Conservation (phyloP, 2,888 invertebrate genomes). For the Phasia obesa region DNA sequence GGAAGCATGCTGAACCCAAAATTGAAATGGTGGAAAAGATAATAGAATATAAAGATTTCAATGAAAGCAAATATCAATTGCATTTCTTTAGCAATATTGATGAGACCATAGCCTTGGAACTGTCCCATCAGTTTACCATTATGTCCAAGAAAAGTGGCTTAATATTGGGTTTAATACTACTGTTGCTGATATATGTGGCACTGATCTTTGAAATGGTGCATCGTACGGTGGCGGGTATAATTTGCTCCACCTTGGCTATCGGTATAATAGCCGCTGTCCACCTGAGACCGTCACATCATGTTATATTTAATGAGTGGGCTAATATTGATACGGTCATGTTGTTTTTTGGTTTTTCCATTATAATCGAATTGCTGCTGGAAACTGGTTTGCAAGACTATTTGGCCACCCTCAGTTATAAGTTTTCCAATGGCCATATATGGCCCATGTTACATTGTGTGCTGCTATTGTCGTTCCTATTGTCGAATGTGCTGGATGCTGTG, state of each 20-base stretch:
- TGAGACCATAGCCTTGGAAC: slow-evolving; percentile 53
- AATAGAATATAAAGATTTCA: slow-evolving; percentile 16
- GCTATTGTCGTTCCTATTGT: slow-evolving; percentile 9
- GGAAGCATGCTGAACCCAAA: background rate
- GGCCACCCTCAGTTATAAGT: slow-evolving; percentile 65
- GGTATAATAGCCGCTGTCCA: slow-evolving; percentile 59
- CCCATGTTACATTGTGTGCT: slow-evolving; percentile 68
- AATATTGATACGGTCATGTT: slow-evolving; percentile 66
- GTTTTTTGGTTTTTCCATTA: slow-evolving; percentile 68
- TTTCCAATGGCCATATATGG: slow-evolving; percentile 73
- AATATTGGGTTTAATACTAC: slow-evolving; percentile 32
- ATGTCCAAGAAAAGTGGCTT: slow-evolving; percentile 41
- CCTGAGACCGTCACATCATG: slow-evolving; percentile 52
- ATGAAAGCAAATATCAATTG: slow-evolving; percentile 33
- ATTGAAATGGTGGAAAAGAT: slow-evolving; percentile 40
- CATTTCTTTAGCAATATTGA: slow-evolving; percentile 51
- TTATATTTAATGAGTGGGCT: slow-evolving; percentile 66
- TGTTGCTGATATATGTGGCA: slow-evolving; percentile 53
- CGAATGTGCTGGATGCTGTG: slow-evolving; percentile 64
- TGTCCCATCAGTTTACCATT: slow-evolving; percentile 42
- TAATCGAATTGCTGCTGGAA: slow-evolving; percentile 66
- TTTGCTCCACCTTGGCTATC: slow-evolving; percentile 64
- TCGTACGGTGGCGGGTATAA: slow-evolving; percentile 65
- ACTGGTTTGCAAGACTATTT: slow-evolving; percentile 71
- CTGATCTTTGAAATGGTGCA: slow-evolving; percentile 63